These are phyloP conservation scores for Phortica variegata DNA, from an alignment of 1,140 invertebrate genomes.

Conservation along the genomic window DNA sequence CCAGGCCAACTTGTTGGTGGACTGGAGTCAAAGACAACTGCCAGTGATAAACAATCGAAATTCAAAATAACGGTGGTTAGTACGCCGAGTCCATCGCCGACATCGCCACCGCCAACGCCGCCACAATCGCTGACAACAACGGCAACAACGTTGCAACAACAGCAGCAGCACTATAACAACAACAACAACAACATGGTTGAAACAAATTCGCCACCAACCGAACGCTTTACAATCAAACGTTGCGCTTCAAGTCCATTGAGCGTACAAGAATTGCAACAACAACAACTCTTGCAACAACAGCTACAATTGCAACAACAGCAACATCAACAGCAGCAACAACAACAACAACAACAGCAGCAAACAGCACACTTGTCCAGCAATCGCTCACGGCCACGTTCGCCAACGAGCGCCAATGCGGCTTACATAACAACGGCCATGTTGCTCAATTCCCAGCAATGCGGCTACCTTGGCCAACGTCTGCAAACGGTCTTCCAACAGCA, in stretches of 20 bases:
- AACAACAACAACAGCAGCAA: constrained; percentile 1
- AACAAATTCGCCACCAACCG: constrained; percentile 42
- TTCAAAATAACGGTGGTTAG: constrained; percentile 53
- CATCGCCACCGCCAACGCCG: constrained; percentile 40
- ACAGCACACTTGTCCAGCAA: neutral
- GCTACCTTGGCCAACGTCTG: constrained; percentile 47
- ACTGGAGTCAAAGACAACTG: constrained; percentile 22
- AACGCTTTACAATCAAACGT: constrained; percentile 42
- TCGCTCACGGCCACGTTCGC: constrained; percentile 19
- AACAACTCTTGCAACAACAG: constrained; percentile 30
- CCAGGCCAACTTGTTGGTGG: constrained; percentile 46
- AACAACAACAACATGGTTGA: constrained; percentile 40
- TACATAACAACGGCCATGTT: constrained; percentile 55
- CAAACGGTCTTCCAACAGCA: constrained; percentile 39
- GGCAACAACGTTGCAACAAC: neutral
- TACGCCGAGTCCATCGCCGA: constrained; percentile 45
- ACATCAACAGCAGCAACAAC: constrained; percentile 13
- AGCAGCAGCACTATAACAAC: constrained; percentile 9
- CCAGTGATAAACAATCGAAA: constrained; percentile 27
- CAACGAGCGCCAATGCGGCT: constrained; percentile 34
- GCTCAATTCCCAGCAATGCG: constrained; percentile 52
- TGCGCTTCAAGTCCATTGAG: constrained; percentile 33
- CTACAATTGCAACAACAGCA: constrained; percentile 13
- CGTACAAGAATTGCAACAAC: constrained; percentile 29
- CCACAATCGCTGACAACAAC: constrained; percentile 8